Percentiles rank a stretch among this genome's conserved stretches.
Conservation (phyloP, 2,888 invertebrate genomes). For the Panopea generosa region DNA sequence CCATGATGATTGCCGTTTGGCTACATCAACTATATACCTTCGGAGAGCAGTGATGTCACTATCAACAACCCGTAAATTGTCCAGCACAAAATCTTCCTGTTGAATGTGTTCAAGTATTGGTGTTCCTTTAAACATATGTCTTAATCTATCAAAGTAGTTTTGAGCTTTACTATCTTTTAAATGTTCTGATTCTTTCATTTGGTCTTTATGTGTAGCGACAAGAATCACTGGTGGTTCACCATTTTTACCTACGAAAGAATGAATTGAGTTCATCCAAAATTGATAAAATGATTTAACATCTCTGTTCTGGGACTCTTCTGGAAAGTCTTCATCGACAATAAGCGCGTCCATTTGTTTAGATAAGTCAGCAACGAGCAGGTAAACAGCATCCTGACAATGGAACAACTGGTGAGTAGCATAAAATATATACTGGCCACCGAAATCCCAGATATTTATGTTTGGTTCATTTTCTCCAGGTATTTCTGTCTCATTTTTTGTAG, state of each 20-base stretch:
- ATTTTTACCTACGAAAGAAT: slow-evolving; percentile 32
- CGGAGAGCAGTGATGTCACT: background rate
- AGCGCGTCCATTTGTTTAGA: background rate
- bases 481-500: too few relatives aligned
- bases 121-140: slow-evolving; percentile 22
- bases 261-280: slow-evolving; percentile 40
- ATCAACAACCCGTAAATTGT: background rate
- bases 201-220: slow-evolving; percentile 42
- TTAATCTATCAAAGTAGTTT: slow-evolving; percentile 16
- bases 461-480: too few relatives aligned
- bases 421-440: slow-evolving; percentile 28
- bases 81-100: slow-evolving; percentile 17
- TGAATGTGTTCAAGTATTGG: slow-evolving; percentile 36
- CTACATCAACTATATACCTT: slow-evolving; percentile 2
- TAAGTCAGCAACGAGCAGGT: slow-evolving; percentile 13
- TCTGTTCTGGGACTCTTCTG: too few relatives aligned
- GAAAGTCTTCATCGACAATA: slow-evolving; percentile 1
- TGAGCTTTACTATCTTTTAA: slow-evolving; percentile 13
- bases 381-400: slow-evolving; percentile 25
- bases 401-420: slow-evolving; percentile 34
- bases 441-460: slow-evolving; percentile 27
- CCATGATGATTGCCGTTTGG: slow-evolving; percentile 3
- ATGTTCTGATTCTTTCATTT: background rate
- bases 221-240: slow-evolving; percentile 30
- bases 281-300: slow-evolving; percentile 10